These are phyloP conservation scores for Ictalurus furcatus DNA, from an alignment of 2,113 vertebrate genomes.

Conservation along the genomic window DNA sequence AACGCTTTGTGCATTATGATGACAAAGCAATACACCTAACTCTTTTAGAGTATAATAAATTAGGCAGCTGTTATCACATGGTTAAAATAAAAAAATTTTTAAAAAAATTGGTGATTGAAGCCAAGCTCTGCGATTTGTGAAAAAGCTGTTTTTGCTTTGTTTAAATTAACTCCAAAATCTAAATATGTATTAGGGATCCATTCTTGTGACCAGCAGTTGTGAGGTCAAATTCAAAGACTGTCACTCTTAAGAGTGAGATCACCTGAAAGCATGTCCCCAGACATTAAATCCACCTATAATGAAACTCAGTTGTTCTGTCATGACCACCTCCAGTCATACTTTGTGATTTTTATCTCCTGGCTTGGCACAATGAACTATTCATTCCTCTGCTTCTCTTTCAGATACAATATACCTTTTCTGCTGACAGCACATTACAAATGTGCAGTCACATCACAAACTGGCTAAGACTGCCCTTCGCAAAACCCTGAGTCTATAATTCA, in stretches of 20 bases:
- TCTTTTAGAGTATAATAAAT: not conserved
- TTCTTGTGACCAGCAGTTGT: not conserved
- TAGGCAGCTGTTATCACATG: not conserved
- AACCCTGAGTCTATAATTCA: constrained; percentile 63
- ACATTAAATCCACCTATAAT: not conserved
- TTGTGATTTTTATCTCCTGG: not conserved
- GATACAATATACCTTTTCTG: constrained; percentile 31
- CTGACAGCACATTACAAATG: constrained; percentile 48
- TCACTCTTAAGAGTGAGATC: not conserved
- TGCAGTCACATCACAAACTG: constrained; percentile 50
- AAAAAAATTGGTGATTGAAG: too few species aligned
- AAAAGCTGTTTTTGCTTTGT: not conserved
- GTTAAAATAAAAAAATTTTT: too few species aligned
- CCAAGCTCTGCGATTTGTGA: not conserved
- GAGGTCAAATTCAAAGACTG: not conserved
- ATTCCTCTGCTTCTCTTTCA: constrained; percentile 14
- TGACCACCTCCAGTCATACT: not conserved
- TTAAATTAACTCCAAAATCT: not conserved
- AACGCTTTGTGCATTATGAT: not conserved
- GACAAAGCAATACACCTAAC: constrained; percentile 6
- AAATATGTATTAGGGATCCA: not conserved
- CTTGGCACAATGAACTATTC: not conserved
- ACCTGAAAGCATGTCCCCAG: not conserved
- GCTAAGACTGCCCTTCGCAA: constrained; percentile 50
- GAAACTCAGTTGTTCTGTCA: not conserved